phyloP scores from a whole-genome alignment of 64 coral and sea anemone species.

The Catalaphyllia jardinei region DNA sequence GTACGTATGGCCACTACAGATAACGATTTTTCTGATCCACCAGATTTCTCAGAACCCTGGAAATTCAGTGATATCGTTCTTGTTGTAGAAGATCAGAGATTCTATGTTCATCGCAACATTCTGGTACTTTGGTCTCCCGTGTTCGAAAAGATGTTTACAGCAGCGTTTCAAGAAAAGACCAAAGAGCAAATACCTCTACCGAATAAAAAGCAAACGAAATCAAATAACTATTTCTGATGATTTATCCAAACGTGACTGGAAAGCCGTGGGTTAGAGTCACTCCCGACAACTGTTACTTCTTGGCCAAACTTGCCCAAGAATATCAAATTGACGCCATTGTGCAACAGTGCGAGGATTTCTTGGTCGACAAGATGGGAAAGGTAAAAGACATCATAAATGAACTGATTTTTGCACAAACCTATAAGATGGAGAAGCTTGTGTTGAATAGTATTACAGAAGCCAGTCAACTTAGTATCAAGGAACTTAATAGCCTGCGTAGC shows the following conservation, averaged over 20 bases:
- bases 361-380: too few species aligned
- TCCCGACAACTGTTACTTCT: conserved; percentile 39
- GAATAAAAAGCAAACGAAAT: conserved; percentile 52
- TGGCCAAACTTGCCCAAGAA: conserved; percentile 51
- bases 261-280: conserved; percentile 6
- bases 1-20: too few species aligned
- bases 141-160: conserved; percentile 67
- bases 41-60: conserved; percentile 62
- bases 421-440: too few species aligned
- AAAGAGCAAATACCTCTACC: conserved; percentile 22
- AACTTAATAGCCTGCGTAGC: too few species aligned
- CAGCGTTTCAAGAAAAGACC: conserved; percentile 28
- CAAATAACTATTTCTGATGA: conserved; percentile 44
- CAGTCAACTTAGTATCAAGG: too few species aligned
- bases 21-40: too few species aligned
- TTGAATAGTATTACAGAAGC: too few species aligned
- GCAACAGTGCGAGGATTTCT: too few species aligned
- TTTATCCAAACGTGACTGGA: conserved; percentile 45
- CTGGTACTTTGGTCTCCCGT: conserved; percentile 69
- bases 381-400: too few species aligned
- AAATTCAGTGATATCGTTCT: conserved; percentile 51
- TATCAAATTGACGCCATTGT: conserved; percentile 49
- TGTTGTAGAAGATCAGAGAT: conserved; percentile 24
- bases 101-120: conserved; percentile 50
- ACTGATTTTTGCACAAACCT: too few species aligned